These are phyloP conservation scores for Tipula helvola DNA, from an alignment of 2,888 invertebrate genomes.

Conservation along the genomic window DNA sequence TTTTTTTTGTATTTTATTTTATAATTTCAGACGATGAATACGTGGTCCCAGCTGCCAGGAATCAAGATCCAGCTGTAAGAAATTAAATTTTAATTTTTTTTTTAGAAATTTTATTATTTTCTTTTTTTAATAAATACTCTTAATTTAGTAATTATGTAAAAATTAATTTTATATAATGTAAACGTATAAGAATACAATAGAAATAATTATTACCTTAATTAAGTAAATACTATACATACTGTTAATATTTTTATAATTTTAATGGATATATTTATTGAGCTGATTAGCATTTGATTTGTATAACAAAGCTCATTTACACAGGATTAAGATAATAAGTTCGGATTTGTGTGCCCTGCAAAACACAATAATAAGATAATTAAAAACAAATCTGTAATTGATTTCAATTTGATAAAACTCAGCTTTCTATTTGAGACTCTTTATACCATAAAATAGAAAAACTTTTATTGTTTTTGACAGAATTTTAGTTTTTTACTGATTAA, in stretches of 20 bases:
- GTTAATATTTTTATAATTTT: background rate
- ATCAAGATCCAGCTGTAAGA: slow-evolving; percentile 38
- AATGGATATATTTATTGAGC: background rate
- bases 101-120: background rate
- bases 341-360: background rate
- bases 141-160: background rate
- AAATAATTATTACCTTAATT: background rate
- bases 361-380: background rate
- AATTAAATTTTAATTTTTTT: slow-evolving; percentile 24
- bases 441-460: background rate
- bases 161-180: background rate
- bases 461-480: background rate
- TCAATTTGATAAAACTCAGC: background rate
- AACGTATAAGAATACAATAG: background rate
- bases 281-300: background rate
- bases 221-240: background rate
- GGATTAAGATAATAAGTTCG: too few species aligned
- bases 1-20: background rate
- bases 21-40: slow-evolving; percentile 37
- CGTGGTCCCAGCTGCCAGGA: slow-evolving; percentile 35
- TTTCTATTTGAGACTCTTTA: background rate
- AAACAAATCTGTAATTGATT: background rate
- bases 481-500: background rate
- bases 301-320: background rate
- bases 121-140: background rate